Conservation (phyloP, 1,140 invertebrate genomes). For the Hycleus cichorii region DNA sequence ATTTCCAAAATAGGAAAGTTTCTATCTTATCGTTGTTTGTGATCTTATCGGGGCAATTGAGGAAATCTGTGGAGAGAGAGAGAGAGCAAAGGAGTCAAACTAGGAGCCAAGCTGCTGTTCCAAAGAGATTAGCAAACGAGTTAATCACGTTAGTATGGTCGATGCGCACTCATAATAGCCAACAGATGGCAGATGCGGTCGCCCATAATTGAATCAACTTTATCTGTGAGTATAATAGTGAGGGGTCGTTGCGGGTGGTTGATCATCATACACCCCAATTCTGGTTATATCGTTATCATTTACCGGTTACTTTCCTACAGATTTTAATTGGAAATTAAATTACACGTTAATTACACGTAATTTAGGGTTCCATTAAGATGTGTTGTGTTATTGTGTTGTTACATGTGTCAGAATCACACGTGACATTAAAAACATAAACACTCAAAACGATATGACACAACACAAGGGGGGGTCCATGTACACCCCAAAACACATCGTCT, state of each 20-base stretch:
- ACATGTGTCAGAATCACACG: conserved; percentile 37
- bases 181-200: conserved; percentile 41
- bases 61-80: conserved; percentile 16
- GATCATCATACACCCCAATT: conserved; percentile 12
- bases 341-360: not conserved
- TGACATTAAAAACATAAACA: conserved; percentile 37
- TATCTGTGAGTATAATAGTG: conserved; percentile 39
- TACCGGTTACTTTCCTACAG: not conserved
- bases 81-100: conserved; percentile 1
- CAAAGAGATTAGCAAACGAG: conserved; percentile 36
- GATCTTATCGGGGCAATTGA: conserved; percentile 28
- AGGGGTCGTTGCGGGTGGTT: conserved; percentile 38
- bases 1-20: not conserved
- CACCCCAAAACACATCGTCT: conserved; percentile 14
- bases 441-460: conserved; percentile 16
- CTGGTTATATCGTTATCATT: not conserved
- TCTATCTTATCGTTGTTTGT: conserved; percentile 7
- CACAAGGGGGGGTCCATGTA: not conserved
- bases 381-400: not conserved
- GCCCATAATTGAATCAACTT: conserved; percentile 42
- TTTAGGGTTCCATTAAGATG: too few relatives aligned
- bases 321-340: not conserved
- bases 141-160: conserved; percentile 40
- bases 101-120: conserved; percentile 32
- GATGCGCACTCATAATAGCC: conserved; percentile 40